Conservation (phyloP, 2,888 invertebrate species). For the Sialis lutaria region DNA sequence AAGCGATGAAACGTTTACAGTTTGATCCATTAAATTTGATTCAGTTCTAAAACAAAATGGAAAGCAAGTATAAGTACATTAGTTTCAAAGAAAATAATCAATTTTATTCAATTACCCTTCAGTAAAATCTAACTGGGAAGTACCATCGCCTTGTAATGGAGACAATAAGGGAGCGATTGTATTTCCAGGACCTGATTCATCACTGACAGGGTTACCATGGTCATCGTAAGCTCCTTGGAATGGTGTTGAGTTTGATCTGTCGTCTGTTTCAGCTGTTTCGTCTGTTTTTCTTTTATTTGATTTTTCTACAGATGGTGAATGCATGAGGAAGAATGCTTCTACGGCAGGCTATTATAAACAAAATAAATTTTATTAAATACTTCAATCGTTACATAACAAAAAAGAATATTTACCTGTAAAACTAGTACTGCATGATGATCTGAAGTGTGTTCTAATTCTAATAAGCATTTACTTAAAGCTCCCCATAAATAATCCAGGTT, state of each 20-base stretch:
- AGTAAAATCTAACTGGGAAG: too few relatives aligned
- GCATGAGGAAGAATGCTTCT: conserved; percentile 80
- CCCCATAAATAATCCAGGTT: conserved; percentile 59
- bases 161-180: conserved; percentile 3
- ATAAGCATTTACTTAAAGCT: conserved; percentile 58
- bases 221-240: too few relatives aligned
- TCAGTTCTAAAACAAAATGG: too few relatives aligned
- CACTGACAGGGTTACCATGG: too few relatives aligned
- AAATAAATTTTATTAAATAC: conserved; percentile 5
- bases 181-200: neutral
- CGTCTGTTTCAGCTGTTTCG: conserved; percentile 2
- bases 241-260: neutral
- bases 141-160: neutral
- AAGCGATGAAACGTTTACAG: too few relatives aligned
- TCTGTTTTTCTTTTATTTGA: conserved; percentile 11
- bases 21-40: too few relatives aligned
- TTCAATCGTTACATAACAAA: neutral
- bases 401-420: conserved; percentile 34
- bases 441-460: conserved; percentile 62
- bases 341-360: conserved; percentile 47
- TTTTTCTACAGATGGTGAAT: conserved; percentile 42
- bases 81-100: too few relatives aligned
- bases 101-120: too few relatives aligned
- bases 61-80: too few relatives aligned
- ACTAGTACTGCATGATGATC: conserved; percentile 79